phyloP scores from a whole-genome alignment of 2,113 vertebrate genomes.

The Hippopotamus amphibius region DNA sequence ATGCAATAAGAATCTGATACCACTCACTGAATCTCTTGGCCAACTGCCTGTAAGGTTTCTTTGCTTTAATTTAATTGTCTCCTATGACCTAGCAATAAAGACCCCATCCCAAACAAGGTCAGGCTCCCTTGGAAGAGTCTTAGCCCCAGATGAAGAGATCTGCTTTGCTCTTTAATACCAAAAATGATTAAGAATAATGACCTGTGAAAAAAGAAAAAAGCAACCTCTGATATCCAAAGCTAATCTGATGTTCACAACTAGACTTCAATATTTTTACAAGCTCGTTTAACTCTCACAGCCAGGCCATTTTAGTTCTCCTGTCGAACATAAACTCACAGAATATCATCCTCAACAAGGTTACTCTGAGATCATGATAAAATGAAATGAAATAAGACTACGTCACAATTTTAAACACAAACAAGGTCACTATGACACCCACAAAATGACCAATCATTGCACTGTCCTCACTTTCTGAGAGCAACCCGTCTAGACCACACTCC shows the following conservation, averaged over 20 bases:
- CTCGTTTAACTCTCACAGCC: background rate
- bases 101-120: background rate
- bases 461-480: background rate
- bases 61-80: slow-evolving; percentile 53
- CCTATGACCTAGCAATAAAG: slow-evolving; percentile 27
- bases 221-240: background rate
- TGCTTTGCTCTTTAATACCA: slow-evolving; percentile 41
- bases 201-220: background rate
- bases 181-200: slow-evolving; percentile 30
- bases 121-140: background rate
- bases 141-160: slow-evolving; percentile 29
- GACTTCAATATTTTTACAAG: background rate
- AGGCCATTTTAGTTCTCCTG: background rate
- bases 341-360: background rate
- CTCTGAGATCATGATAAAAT: slow-evolving; percentile 30
- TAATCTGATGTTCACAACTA: background rate
- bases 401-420: background rate
- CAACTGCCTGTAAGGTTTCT: slow-evolving; percentile 20
- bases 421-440: background rate
- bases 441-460: background rate
- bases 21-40: background rate
- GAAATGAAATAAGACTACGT: background rate
- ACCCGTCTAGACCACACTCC: background rate
- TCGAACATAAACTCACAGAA: background rate
- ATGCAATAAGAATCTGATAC: background rate